phyloP scores from a whole-genome alignment of 2,888 invertebrate species.

The Monopis laevigella region DNA sequence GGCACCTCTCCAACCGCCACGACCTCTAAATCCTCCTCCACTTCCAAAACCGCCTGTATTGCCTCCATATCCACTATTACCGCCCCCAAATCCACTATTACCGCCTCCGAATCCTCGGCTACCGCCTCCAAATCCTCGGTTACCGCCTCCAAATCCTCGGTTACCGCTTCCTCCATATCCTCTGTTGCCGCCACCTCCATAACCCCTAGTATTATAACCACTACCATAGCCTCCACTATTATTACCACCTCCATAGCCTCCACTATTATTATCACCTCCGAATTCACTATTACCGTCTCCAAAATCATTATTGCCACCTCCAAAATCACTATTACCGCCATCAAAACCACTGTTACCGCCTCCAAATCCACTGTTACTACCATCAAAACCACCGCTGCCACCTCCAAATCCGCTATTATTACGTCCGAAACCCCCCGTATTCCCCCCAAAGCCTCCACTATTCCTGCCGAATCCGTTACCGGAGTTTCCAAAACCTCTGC shows the following conservation, averaged over 20 bases:
- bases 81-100: slow-evolving; percentile 21
- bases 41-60: background rate
- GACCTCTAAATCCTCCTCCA: slow-evolving; percentile 5
- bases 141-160: background rate
- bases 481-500: slow-evolving; percentile 19
- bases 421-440: slow-evolving; percentile 26
- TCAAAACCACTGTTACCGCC: slow-evolving; percentile 14
- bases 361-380: slow-evolving; percentile 20
- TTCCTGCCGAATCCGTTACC: slow-evolving; percentile 21
- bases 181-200: slow-evolving; percentile 14
- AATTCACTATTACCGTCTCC: slow-evolving; percentile 15
- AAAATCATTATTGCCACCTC: slow-evolving; percentile 13
- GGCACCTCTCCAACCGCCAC: slow-evolving; percentile 5
- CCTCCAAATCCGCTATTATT: slow-evolving; percentile 25
- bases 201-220: slow-evolving; percentile 19
- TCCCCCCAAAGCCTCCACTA: slow-evolving; percentile 24
- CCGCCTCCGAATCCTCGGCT: slow-evolving; percentile 17
- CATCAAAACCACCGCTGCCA: slow-evolving; percentile 22
- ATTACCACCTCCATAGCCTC: slow-evolving; percentile 17
- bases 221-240: slow-evolving; percentile 19
- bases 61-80: slow-evolving; percentile 19
- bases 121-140: slow-evolving; percentile 12
- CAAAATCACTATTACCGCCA: background rate
- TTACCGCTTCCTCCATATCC: background rate
- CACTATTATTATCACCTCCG: slow-evolving; percentile 17